A percentile compares a stretch with the other conserved stretches of the same genome.
These are phyloP conservation scores for Stenolophus ochropezus DNA, from an alignment of 2,888 invertebrate species.

Conservation along the genomic window DNA sequence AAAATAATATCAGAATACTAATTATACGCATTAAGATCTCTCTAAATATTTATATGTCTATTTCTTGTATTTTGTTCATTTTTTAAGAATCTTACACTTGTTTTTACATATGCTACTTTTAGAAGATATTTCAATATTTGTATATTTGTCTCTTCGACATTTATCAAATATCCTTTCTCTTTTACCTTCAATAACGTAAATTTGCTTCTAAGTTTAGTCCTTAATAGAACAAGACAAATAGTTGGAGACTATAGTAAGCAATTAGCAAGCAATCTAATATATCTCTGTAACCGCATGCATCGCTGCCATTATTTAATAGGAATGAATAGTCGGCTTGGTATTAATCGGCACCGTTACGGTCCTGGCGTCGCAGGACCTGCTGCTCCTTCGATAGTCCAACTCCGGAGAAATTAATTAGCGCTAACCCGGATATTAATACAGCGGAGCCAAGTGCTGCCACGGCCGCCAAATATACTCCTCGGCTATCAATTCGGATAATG, in stretches of 20 bases:
- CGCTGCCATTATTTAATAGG: constrained; percentile 41
- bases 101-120: no score
- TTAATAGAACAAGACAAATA: neutral
- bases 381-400: constrained; percentile 11
- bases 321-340: constrained; percentile 33
- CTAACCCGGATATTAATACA: constrained; percentile 52
- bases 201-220: no score
- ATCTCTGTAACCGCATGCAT: neutral
- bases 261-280: neutral
- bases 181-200: neutral
- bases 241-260: neutral
- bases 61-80: no score
- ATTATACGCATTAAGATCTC: no score
- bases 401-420: constrained; percentile 50
- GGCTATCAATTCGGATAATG: constrained; percentile 50
- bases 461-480: constrained; percentile 24
- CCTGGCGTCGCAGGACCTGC: constrained; percentile 28
- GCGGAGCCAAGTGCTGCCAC: constrained; percentile 10
- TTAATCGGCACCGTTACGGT: constrained; percentile 24
- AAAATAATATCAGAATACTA: no score
- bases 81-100: no score
- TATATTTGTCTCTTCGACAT: no score
- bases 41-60: no score
- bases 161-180: no score
- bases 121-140: no score